These are phyloP conservation scores for Thalpophila matura DNA, from an alignment of 2,888 invertebrate species.

Conservation along the genomic window DNA sequence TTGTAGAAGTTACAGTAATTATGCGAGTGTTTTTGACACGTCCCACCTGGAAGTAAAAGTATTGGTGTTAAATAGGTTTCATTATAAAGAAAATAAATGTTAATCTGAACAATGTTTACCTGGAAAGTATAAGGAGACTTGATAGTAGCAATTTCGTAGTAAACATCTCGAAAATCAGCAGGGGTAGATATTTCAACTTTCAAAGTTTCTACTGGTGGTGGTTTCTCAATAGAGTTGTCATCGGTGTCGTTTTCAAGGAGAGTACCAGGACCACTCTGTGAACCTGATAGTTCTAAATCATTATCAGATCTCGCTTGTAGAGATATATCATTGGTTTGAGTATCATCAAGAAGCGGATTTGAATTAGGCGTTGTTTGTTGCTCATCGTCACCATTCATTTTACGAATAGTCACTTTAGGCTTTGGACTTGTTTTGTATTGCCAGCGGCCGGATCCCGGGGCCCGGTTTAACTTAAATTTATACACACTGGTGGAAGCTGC, in stretches of 20 bases:
- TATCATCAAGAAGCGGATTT: conserved; percentile 83
- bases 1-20: conserved; percentile 96
- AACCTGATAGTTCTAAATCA: conserved; percentile 94
- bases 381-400: conserved; percentile 91
- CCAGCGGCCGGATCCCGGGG: conserved; percentile 96
- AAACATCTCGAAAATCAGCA: conserved; percentile 95
- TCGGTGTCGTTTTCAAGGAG: conserved; percentile 92
- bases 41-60: conserved; percentile 92
- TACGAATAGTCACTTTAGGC: conserved; percentile 95
- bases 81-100: not conserved
- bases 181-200: conserved; percentile 97
- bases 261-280: conserved; percentile 91
- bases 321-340: conserved; percentile 89
- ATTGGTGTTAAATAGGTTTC: conserved; percentile 18
- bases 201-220: conserved; percentile 94
- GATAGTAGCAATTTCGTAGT: conserved; percentile 97
- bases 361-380: conserved; percentile 85
- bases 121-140: conserved; percentile 97
- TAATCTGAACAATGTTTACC: conserved; percentile 85
- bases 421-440: conserved; percentile 97
- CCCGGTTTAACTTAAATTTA: conserved; percentile 95
- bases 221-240: conserved; percentile 92
- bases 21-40: conserved; percentile 96
- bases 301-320: conserved; percentile 91
- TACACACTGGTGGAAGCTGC: conserved; percentile 92